phyloP scores from a whole-genome alignment of 2,888 invertebrate genomes.

The Carterocephalus palaemon region DNA sequence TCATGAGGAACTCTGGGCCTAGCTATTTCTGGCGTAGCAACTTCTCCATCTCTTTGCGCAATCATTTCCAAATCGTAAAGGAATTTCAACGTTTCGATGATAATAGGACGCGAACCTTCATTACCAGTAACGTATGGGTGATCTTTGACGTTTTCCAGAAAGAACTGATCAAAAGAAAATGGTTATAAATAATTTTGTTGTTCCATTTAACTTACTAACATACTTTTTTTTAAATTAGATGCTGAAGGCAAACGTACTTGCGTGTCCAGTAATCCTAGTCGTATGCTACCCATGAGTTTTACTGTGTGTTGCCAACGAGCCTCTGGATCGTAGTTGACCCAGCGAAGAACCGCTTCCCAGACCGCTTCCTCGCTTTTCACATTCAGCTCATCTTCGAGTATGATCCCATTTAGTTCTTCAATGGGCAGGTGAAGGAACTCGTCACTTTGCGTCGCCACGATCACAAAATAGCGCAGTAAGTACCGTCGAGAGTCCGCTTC shows the following conservation, averaged over 20 bases:
- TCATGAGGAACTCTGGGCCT: slow-evolving; percentile 92
- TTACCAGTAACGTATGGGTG: slow-evolving; percentile 91
- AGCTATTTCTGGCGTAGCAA: slow-evolving; percentile 90
- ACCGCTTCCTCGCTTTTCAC: slow-evolving; percentile 92
- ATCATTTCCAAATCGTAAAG: slow-evolving; percentile 95
- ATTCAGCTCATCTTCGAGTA: slow-evolving; percentile 90
- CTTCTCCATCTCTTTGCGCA: slow-evolving; percentile 86
- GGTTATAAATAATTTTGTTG: not conserved
- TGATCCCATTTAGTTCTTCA: slow-evolving; percentile 86
- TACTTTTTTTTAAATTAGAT: slow-evolving; percentile 56
- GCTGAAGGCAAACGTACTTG: slow-evolving; percentile 71
- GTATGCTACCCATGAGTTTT: slow-evolving; percentile 87
- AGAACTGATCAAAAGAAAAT: slow-evolving; percentile 80
- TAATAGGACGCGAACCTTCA: slow-evolving; percentile 90
- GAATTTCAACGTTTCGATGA: slow-evolving; percentile 94
- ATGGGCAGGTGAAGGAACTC: slow-evolving; percentile 86
- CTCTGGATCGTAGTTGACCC: slow-evolving; percentile 90
- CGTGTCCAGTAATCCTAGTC: slow-evolving; percentile 90
- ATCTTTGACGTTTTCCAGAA: slow-evolving; percentile 92
- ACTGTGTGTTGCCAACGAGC: slow-evolving; percentile 86
- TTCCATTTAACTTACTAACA: too few species aligned
- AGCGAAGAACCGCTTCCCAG: slow-evolving; percentile 91
- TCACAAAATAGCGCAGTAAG: slow-evolving; percentile 86
- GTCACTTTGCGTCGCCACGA: slow-evolving; percentile 84
- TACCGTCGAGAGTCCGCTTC: slow-evolving; percentile 84